A percentile compares a stretch with the other conserved stretches of the same genome.
Conservation (phyloP, 2,113 vertebrate genomes). For the Drymodes brunneopygia region DNA sequence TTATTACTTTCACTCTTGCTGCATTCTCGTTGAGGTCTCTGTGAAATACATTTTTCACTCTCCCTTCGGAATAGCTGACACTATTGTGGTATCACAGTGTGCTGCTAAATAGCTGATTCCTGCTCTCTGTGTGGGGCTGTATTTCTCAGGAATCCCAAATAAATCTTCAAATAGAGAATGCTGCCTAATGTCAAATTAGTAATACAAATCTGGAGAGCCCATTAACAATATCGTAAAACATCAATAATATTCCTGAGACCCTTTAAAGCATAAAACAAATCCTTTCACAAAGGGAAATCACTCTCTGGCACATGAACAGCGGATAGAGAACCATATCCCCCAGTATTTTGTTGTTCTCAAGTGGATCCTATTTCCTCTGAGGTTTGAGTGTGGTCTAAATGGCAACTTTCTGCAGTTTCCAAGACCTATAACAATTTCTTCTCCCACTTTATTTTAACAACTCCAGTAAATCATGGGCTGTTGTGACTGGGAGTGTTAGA, state of each 20-base stretch:
- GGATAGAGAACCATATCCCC: background rate
- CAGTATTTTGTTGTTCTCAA: background rate
- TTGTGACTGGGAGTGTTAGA: background rate
- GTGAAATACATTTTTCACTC: conserved; percentile 22
- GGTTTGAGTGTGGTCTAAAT: conserved; percentile 8
- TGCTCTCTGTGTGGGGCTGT: background rate
- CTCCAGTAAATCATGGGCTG: conserved; percentile 16
- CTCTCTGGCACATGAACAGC: background rate
- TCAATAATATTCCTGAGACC: background rate
- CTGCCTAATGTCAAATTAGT: background rate
- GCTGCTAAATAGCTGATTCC: conserved; percentile 10
- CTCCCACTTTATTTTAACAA: conserved; percentile 30
- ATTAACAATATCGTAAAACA: background rate
- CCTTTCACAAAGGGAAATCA: background rate
- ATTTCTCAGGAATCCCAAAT: background rate
- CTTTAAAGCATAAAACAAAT: background rate
- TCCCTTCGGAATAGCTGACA: background rate
- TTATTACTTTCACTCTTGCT: background rate
- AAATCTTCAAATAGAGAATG: background rate
- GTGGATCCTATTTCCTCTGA: conserved; percentile 6
- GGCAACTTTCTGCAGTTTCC: conserved; percentile 19
- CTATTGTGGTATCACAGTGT: conserved; percentile 12
- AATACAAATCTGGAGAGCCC: background rate
- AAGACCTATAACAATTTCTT: conserved; percentile 8
- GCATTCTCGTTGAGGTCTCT: background rate